These are phyloP conservation scores for Ophion ventricosus DNA, from an alignment of 2,888 invertebrate genomes.

Conservation along the genomic window DNA sequence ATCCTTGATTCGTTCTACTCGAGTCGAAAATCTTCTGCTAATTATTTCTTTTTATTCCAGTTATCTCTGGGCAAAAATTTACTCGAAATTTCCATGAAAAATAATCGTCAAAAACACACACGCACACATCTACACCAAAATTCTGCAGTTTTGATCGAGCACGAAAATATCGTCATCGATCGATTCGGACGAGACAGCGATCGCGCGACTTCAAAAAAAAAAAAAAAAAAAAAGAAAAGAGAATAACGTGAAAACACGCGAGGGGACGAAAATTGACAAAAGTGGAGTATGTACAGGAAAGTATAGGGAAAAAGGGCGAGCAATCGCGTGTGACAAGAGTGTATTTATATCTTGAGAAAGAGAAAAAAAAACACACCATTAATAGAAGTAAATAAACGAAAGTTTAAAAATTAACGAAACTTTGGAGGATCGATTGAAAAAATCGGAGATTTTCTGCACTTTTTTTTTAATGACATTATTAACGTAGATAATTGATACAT, in stretches of 20 bases:
- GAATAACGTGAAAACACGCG: conserved; percentile 36
- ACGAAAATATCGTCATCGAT: no score
- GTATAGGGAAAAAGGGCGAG: conserved; percentile 46
- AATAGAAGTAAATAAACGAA: conserved; percentile 67
- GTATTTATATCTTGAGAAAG: conserved; percentile 71
- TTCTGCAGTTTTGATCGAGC: no score
- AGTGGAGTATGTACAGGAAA: conserved; percentile 50
- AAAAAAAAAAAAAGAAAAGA: conserved; percentile 46
- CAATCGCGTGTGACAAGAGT: conserved; percentile 70
- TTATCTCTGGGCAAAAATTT: no score
- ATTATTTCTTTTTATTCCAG: no score
- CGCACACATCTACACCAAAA: no score
- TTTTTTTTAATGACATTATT: conserved; percentile 75
- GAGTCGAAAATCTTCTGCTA: no score
- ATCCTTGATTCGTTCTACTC: no score
- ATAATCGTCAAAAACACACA: no score
- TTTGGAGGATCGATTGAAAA: conserved; percentile 17
- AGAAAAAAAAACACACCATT: conserved; percentile 67
- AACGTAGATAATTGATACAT: conserved; percentile 82
- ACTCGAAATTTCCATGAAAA: no score
- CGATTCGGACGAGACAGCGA: background rate
- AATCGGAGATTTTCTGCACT: conserved; percentile 70
- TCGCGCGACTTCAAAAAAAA: conserved; percentile 60
- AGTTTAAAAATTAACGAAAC: conserved; percentile 74
- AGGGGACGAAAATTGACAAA: conserved; percentile 54